phyloP scores from a whole-genome alignment of 2,888 invertebrate species.

The Thera obeliscata region DNA sequence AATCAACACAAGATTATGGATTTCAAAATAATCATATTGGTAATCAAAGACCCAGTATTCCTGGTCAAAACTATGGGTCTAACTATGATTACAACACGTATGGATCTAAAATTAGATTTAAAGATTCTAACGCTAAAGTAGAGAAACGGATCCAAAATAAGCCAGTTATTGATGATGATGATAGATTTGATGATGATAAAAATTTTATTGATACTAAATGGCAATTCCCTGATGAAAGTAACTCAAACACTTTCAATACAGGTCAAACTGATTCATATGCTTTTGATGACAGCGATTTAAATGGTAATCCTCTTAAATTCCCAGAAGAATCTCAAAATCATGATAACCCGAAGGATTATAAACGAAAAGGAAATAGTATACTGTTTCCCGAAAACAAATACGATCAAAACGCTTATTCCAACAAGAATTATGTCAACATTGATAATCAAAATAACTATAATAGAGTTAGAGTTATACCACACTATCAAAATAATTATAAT shows the following conservation, averaged over 20 bases:
- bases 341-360: constrained; percentile 34
- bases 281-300: constrained; percentile 33
- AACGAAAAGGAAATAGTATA: constrained; percentile 46
- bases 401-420: constrained; percentile 30
- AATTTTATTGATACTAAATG: constrained; percentile 53
- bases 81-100: constrained; percentile 49
- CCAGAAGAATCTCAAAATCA: constrained; percentile 46
- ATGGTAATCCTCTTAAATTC: constrained; percentile 50
- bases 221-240: constrained; percentile 58
- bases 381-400: constrained; percentile 43
- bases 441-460: constrained; percentile 13
- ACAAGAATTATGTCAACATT: constrained; percentile 20
- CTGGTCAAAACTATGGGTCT: constrained; percentile 49
- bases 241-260: constrained; percentile 35
- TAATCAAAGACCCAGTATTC: constrained; percentile 29
- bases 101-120: constrained; percentile 45
- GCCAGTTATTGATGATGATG: constrained; percentile 44
- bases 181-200: constrained; percentile 31
- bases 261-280: constrained; percentile 10
- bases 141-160: constrained; percentile 70
- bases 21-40: constrained; percentile 31
- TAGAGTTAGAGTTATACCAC: constrained; percentile 1
- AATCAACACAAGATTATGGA: constrained; percentile 34
- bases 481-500: constrained; percentile 15
- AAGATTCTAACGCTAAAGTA: constrained; percentile 46